Base-by-base conservation (phyloP, 2,797 vertebrate species). In the Onychomys torridus region DNA sequence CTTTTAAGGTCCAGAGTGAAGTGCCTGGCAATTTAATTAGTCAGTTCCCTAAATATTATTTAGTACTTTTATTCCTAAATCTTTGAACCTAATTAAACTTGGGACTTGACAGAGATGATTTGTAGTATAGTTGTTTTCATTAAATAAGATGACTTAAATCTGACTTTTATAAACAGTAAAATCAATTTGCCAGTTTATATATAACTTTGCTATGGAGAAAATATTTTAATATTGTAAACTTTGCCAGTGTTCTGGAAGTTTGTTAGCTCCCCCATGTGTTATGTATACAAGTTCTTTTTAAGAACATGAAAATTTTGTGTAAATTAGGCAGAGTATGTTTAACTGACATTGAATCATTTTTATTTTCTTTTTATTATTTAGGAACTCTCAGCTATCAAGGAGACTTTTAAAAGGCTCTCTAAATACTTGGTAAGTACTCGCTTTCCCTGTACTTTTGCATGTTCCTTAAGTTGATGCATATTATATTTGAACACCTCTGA, bases 361-460 rank as follows among this genome's bases (percentile, higher is more conserved):
- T 86, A 69, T 94, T 71, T 49, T 86, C n/a, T 86, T 95, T 95
- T 95, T 83, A 65, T 97, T 95, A 82, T 95, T 95, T 96, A 98
- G 97, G 96, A 63, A 96, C 32, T 92, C 65, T 96, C 91, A 91
- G 75, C 67, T 90, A 93, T 83, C 96, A 97, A 55, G 14, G 11
- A 92, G 71, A 97, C 78, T 97, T 94, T 95, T 71, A 93, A 95
- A 97, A 96, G 90, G 29, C 94, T 95, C 17, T 85, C 84, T 90
- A 90, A 96, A 46, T 96, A 96, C 86, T 97, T 97, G 97, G 97
- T 97, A 92, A 98, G 96, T 97, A 90, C 43, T 65, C 87, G 25
- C 17, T 91, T 85, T 96, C 49, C 10, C 71, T 95, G 32, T 93
- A 61, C 78, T 55, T 40, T 77, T 95, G 29, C n/a, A 77, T 96